Conservation (phyloP, 2,888 invertebrate species). For the Cephus nigrinus region DNA sequence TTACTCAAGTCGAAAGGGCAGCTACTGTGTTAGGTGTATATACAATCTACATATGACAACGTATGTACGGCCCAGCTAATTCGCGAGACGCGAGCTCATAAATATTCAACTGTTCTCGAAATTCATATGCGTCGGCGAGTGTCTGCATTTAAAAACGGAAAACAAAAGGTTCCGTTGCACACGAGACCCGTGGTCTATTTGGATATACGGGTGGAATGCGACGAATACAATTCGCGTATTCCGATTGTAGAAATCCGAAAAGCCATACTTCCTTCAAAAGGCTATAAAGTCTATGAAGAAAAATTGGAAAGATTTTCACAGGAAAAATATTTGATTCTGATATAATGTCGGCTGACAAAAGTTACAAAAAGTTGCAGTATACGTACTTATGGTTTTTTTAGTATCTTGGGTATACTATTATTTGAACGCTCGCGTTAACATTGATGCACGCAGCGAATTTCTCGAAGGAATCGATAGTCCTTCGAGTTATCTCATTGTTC, state of each 20-base stretch:
- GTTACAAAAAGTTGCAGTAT: background rate
- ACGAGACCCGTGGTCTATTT: background rate
- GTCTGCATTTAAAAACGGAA: conserved; percentile 48
- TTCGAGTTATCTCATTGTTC: background rate
- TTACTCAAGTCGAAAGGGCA: background rate
- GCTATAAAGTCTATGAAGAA: background rate
- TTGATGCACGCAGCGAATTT: background rate
- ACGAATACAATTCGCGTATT: background rate
- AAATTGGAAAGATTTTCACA: background rate
- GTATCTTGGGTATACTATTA: background rate
- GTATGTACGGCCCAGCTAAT: conserved; percentile 35
- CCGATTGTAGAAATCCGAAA: background rate
- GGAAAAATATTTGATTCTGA: too few species aligned
- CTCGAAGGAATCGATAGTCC: background rate
- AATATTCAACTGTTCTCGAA: conserved; percentile 52
- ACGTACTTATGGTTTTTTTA: background rate
- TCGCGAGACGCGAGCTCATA: conserved; percentile 47
- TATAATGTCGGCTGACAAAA: background rate
- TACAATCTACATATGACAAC: background rate
- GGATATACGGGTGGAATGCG: background rate
- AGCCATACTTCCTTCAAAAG: background rate
- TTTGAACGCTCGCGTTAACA: background rate
- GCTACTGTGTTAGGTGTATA: background rate
- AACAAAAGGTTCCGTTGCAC: conserved; percentile 38
- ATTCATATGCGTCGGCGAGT: conserved; percentile 51